Conservation (phyloP, 2,888 invertebrate species). For the Pogonocherus hispidulus region DNA sequence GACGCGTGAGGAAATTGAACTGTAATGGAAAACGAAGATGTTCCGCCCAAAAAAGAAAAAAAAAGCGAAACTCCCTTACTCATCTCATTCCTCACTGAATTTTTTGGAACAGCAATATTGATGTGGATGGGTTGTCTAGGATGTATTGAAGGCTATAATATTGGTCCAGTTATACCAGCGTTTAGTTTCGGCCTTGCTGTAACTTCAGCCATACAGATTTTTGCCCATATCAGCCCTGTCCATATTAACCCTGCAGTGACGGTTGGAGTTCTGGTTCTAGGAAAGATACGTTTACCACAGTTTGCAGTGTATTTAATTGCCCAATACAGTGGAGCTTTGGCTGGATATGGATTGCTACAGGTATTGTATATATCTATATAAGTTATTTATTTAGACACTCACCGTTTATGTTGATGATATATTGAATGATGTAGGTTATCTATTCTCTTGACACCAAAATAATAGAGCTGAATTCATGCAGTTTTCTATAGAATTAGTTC, state of each 20-base stretch:
- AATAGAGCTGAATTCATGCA: too few relatives aligned
- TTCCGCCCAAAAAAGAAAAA: background rate
- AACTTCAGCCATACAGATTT: conserved; percentile 37
- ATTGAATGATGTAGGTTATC: too few relatives aligned
- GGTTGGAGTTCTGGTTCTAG: conserved; percentile 36
- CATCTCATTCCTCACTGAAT: conserved; percentile 34
- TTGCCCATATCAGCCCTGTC: conserved; percentile 36
- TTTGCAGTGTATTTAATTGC: conserved; percentile 38
- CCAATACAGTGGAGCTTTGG: conserved; percentile 42
- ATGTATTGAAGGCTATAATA: conserved; percentile 20
- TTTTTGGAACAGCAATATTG: conserved; percentile 15
- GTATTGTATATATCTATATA: conserved; percentile 36
- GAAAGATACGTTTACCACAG: conserved; percentile 35
- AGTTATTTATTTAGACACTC: too few relatives aligned
- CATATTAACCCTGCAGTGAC: conserved; percentile 48
- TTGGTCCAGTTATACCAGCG: conserved; percentile 43
- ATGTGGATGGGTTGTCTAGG: conserved; percentile 43
- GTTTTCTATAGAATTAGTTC: too few relatives aligned
- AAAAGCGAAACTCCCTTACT: background rate
- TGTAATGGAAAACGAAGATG: background rate
- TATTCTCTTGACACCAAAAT: too few relatives aligned
- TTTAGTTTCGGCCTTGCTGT: conserved; percentile 42
- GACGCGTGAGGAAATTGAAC: background rate
- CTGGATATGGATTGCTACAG: conserved; percentile 40
- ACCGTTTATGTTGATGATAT: too few relatives aligned